Base-by-base conservation (phyloP, 2,797 vertebrate species). In the Characodon lateralis region DNA sequence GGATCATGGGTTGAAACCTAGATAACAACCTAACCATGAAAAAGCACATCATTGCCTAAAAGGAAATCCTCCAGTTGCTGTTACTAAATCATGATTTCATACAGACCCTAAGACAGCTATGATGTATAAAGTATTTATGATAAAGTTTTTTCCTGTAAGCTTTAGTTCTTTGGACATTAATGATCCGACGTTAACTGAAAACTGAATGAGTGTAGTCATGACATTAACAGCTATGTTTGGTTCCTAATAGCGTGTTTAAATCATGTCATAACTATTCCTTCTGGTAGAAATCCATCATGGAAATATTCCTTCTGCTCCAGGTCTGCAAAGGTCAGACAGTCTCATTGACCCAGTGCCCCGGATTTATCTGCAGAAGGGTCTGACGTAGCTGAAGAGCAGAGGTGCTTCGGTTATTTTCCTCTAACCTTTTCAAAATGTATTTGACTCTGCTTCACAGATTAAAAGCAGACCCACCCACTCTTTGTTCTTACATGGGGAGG, bases 271-370 rank as follows among this genome's bases (percentile, higher is more conserved):
- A 80, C 87, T 84, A 77, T 9, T 26, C 28, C 72, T 87, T 82
- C 79, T 75, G 74, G 72, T 79, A 83, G 74, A 87, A 90, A 91
- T 91, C 83, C 87, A 88, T 87, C 78, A 28, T 71, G 73, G 78
- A 85, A 85, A 89, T 76, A 6, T 50, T 83, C 63, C 72, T 41
- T 39, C 71, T 50, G 76, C 77, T 72, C 59, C 2, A 3, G 59
- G 71, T 78, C 84, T 63, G 78, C 63, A 79, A 3, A 87, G 80
- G 83, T 87, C 77, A 66, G 24, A 63, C 18, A 1, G 55, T 71
- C 46, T 72, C 46, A 87, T 90, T 71, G 69, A 92, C 90, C 87
- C 3, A 73, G 75, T 83, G 80, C 69, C 83, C 85, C 68, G 77
- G 71, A 74, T 88, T 79, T 82, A 78, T 71, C 78, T 22, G 16